These are phyloP conservation scores for Diglossa cyanea DNA, from an alignment of 2,797 vertebrate genomes.

Conservation along the genomic window DNA sequence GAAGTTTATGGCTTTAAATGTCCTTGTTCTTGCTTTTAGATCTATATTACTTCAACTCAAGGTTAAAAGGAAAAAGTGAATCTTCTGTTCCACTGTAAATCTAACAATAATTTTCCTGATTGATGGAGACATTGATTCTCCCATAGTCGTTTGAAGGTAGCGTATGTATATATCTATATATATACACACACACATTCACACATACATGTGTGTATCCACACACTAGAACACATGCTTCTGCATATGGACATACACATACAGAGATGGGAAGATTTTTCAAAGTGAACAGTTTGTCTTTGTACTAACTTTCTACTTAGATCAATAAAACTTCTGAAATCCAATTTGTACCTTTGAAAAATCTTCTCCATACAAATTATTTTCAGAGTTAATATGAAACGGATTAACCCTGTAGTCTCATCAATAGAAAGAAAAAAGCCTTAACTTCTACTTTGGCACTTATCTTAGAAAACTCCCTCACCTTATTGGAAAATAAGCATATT, in stretches of 20 bases:
- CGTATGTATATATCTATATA: fast-evolving
- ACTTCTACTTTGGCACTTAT: background rate
- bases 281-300: background rate
- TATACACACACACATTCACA: fast-evolving
- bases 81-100: background rate
- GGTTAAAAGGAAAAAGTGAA: conserved; percentile 33
- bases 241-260: too few relatives aligned
- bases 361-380: background rate
- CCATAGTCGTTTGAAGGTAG: background rate
- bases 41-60: background rate
- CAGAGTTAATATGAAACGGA: background rate
- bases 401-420: background rate
- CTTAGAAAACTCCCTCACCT: background rate
- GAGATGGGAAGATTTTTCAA: background rate
- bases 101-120: conserved; percentile 6
- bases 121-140: conserved; percentile 23
- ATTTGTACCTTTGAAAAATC: background rate
- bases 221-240: background rate
- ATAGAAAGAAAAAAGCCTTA: background rate
- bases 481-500: background rate
- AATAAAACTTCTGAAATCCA: background rate
- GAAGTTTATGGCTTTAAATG: conserved; percentile 42
- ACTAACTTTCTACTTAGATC: background rate
- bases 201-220: background rate
- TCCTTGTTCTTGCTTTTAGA: conserved; percentile 59